Conservation (phyloP, 1,140 invertebrate species). For the Bombus pyrosoma region DNA sequence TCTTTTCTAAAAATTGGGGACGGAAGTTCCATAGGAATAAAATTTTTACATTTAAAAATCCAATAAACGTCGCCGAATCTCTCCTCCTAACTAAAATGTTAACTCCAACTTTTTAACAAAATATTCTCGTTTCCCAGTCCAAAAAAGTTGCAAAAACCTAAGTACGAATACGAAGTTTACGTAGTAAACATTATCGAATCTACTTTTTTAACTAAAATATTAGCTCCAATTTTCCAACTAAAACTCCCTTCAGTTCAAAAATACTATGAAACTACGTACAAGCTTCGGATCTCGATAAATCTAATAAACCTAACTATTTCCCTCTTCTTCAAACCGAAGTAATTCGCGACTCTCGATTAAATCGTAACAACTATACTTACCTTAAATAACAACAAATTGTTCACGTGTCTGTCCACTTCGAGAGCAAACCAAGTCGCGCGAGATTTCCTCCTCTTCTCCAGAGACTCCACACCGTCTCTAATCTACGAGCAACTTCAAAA, state of each 20-base stretch:
- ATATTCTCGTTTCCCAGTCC: background rate
- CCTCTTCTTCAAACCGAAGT: background rate
- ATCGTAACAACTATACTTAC: background rate
- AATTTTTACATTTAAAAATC: background rate
- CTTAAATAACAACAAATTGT: background rate
- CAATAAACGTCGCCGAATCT: background rate
- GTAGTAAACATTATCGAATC: background rate
- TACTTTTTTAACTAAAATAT: background rate
- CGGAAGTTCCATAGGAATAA: background rate
- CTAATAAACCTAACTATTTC: background rate
- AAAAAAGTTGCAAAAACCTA: background rate
- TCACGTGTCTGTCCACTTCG: background rate
- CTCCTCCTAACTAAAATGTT: background rate
- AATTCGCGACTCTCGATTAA: background rate
- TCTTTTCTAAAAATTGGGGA: background rate
- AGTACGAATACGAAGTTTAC: background rate
- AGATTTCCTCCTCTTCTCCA: background rate
- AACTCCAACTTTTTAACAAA: background rate
- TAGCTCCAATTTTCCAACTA: background rate
- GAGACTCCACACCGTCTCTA: background rate
- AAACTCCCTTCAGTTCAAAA: background rate
- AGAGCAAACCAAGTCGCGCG: background rate
- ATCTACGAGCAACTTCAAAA: background rate
- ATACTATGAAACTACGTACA: background rate
- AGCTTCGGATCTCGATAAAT: background rate